Evolutionary conservation across 23 tunicate species (phyloP), one percentile per base, ranked within the genome.

Genomic region (Aplidium turbinatum): DNA sequence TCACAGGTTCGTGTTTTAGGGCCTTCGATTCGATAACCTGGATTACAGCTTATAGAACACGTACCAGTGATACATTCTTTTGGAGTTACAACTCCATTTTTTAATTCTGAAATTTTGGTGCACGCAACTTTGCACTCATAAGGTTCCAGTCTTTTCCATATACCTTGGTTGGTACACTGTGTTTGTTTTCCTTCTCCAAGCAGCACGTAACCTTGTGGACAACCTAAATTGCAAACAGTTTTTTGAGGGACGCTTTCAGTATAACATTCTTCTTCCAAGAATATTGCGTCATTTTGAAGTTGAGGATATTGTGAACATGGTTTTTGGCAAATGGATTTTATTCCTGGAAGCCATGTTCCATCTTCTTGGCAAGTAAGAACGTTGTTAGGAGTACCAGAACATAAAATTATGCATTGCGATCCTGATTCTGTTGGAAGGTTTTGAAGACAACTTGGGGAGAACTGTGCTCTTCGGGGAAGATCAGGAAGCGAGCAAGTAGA

Each of bases 21-120:
- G 16, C 78, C 86, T 2, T 54, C 18, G 4, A 70, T 21, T 3
- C 86, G 86, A 46, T 68, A 81, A 21, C 62, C 72, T 9, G 77
- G 56, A 33, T 81, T 54, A 31, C 86, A 81, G 34, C 46, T 38
- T 3, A 81, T 13, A 1, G 33, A 57, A 55, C 86, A 81, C 11
- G 40, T 39, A 0, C 78, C 86, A n/a, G 20, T 25, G 58, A 33
- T 60, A 42, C 86, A 81, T 19, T 47, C 45, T n/a, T 35, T 25
- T 1, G 78, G 70, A 18, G 32, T 33, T 30, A 57, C 7, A 19
- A 5, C 18, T 2, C 70, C 86, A 58, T 81, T 71, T 38, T 52
- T n/a, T 18, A 64, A 63, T 13, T n/a, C 3, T 27, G 51, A 1
- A 0, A 81, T 13, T 33, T 38, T 27, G 33, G 78, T 58, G 36